Evolutionary conservation across 2,797 vertebrate genomes (phyloP).

Genomic region (Phyllotis vaccarum): DNA sequence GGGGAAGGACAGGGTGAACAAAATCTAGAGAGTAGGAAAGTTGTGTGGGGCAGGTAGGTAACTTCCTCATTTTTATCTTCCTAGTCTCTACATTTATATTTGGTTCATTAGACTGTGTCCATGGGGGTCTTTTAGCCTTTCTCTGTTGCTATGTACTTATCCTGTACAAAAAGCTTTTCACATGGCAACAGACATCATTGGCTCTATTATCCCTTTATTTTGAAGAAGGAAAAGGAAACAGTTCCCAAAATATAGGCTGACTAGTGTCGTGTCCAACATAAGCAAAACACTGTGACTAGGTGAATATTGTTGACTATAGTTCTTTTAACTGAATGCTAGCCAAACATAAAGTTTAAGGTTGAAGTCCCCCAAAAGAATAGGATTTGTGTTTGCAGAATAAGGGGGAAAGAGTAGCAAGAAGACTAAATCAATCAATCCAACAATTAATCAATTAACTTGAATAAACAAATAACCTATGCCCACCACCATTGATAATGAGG

Average conservation of each 20-base stretch:
- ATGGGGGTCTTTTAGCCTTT: background rate
- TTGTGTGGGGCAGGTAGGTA: background rate
- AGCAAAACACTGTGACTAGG: background rate
- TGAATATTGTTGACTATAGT: too few relatives aligned
- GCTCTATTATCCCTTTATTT: background rate
- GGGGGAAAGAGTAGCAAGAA: background rate
- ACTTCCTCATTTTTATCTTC: background rate
- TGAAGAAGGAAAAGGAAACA: background rate
- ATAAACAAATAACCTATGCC: background rate
- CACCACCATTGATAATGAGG: background rate
- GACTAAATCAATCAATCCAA: background rate
- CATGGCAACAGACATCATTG: background rate
- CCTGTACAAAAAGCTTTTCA: background rate
- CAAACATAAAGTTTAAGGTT: background rate
- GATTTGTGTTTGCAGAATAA: background rate
- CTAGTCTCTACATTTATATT: background rate
- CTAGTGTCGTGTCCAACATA: background rate
- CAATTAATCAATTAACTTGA: background rate
- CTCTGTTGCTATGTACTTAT: background rate
- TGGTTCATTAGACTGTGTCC: background rate
- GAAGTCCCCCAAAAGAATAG: background rate
- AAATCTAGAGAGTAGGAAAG: background rate
- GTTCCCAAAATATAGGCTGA: background rate
- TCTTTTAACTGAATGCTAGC: background rate
- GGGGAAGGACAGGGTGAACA: background rate